Percentiles rank a stretch among this genome's conserved stretches.
phyloP scores from a whole-genome alignment of 2,113 vertebrate species.

The Rutilus rutilus region DNA sequence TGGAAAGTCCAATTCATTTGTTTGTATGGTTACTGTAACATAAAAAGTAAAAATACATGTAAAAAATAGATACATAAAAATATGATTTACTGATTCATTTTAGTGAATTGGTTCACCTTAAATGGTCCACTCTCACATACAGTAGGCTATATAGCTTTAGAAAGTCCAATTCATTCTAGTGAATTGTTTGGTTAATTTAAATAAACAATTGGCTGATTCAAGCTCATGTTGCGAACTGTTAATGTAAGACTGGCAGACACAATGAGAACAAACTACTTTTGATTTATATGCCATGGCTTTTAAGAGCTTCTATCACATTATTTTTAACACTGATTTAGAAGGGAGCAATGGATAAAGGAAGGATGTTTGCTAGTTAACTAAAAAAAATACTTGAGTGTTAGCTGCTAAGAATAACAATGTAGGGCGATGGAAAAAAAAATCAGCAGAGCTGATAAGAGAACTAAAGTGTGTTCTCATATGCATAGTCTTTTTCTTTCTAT shows the following conservation, averaged over 20 bases:
- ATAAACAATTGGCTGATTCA: not conserved
- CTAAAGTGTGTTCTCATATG: not conserved
- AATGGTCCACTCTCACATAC: not conserved
- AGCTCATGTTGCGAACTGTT: not conserved
- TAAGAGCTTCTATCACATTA: not conserved
- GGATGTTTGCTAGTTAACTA: constrained; percentile 4
- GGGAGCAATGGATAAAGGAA: constrained; percentile 7
- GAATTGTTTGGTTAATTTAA: not conserved
- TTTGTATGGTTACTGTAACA: not conserved
- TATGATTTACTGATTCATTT: not conserved
- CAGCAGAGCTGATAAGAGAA: constrained; percentile 19
- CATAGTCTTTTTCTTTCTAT: constrained; percentile 13
- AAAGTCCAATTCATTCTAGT: not conserved
- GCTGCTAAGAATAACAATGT: constrained; percentile 20
- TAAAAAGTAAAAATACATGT: too few species aligned
- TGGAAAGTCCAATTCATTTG: too few species aligned
- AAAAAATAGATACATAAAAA: not conserved
- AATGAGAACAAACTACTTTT: not conserved
- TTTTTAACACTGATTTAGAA: constrained; percentile 1
- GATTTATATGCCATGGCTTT: not conserved
- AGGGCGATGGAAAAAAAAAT: constrained; percentile 14
- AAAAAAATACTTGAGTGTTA: not conserved
- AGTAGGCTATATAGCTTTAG: not conserved
- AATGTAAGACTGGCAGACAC: not conserved
- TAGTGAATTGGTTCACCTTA: not conserved